Evolutionary conservation across 2,888 invertebrate species (phyloP).

Genomic region (Heterodera filipjevi): DNA sequence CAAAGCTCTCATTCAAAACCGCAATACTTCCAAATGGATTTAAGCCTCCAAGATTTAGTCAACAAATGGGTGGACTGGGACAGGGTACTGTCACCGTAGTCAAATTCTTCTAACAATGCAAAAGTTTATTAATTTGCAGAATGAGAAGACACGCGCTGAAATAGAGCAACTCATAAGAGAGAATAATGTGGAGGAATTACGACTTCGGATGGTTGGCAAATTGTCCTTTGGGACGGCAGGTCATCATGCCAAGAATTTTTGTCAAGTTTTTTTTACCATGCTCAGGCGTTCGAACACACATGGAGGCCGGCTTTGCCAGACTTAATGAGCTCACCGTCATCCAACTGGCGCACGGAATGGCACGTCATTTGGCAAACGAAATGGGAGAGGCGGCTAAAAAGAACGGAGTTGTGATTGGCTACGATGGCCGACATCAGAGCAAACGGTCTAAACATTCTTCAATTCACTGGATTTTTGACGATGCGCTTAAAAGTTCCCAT

Average conservation of each 20-base stretch:
- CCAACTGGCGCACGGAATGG: slow-evolving; percentile 70
- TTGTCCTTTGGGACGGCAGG: slow-evolving; percentile 70
- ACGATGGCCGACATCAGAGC: slow-evolving; percentile 60
- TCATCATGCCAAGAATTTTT: background rate
- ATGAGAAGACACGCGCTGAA: slow-evolving; percentile 60
- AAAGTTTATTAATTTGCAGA: slow-evolving; percentile 41
- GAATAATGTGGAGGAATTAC: slow-evolving; percentile 64
- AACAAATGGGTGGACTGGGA: slow-evolving; percentile 61
- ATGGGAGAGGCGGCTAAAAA: slow-evolving; percentile 34
- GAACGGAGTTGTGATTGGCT: slow-evolving; percentile 59
- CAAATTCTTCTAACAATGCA: too few species aligned
- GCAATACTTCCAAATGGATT: slow-evolving; percentile 18
- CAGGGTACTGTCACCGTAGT: slow-evolving; percentile 45
- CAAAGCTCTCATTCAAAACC: too few species aligned
- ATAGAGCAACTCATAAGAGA: slow-evolving; percentile 63
- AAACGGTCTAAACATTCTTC: slow-evolving; percentile 33
- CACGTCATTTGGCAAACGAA: slow-evolving; percentile 50
- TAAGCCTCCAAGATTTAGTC: slow-evolving; percentile 37
- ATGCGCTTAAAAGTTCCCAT: too few species aligned
- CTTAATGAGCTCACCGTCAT: slow-evolving; percentile 93
- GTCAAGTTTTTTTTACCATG: too few species aligned
- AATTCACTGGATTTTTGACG: background rate
- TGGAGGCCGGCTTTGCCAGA: slow-evolving; percentile 88
- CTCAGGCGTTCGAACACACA: slow-evolving; percentile 81
- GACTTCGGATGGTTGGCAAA: slow-evolving; percentile 64